Base-by-base conservation (phyloP, 2,888 invertebrate species). In the Nipponacmea schrenckii region DNA sequence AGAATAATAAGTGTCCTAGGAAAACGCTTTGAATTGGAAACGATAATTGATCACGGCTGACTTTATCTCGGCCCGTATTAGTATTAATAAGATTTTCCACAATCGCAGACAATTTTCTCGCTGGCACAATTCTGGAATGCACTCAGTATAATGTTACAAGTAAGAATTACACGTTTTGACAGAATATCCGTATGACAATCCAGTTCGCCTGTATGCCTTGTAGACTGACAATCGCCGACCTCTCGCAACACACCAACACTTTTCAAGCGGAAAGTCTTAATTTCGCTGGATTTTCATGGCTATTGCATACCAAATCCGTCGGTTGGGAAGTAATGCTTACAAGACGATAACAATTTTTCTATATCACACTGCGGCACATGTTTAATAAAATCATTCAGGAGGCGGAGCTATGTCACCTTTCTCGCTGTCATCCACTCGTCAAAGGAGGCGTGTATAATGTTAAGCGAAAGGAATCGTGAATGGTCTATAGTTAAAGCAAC, bases 311-410 rank as follows among this genome's bases (percentile, higher is more conserved):
- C 44, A 45, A 69, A 69, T 62, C 68, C 62, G 46, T 63, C 46
- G 56, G 20, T 24, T 24, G 56, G 56, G 24, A 24, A 56, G 56
- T 56, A 56, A 56, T 56, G 56, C 56, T 56, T 56, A 56, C 56
- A 20, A 24, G 20, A 56, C 56, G 56, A 56, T 56, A 56, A 56
- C 56, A 56, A 56, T 56, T 56, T 24, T 50, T 24, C 50, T 67
- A 31, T 46, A 27, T 27, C 45, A 70, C 50, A 69, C 70, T 71
- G 72, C 74, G 73, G 74, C 76, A 74, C 74, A 73, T 74, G 74
- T 70, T 71, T 71, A 71, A 73, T 73, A 75, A 74, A 66, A 67
- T 71, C 68, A 31, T 46, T 44, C 50, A 39, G 64, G 56, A 64
- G 72, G 70, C 67, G 74, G 72, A 69, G 74, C 72, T 68, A 56